These are phyloP conservation scores for Nilaparvata lugens DNA, from an alignment of 1,140 invertebrate genomes.

Conservation along the genomic window DNA sequence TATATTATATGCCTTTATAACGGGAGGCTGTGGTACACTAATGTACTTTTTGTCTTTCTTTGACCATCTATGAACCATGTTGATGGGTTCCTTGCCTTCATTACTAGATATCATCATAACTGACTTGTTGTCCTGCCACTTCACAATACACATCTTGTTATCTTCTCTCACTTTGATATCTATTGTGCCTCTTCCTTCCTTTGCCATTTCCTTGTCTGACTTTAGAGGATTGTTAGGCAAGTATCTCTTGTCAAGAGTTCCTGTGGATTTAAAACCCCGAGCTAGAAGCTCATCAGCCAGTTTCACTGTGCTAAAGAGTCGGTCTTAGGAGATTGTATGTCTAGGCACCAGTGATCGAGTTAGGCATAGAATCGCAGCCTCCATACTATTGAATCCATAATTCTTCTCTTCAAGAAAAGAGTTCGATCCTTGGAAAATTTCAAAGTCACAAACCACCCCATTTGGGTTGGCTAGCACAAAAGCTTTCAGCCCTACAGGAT, in stretches of 20 bases:
- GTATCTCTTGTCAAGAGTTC: constrained; percentile 10
- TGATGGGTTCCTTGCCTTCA: constrained; percentile 10
- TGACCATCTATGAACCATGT: constrained; percentile 25
- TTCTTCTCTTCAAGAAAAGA: neutral
- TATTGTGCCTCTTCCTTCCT: neutral
- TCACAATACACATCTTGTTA: neutral
- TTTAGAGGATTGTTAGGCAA: neutral
- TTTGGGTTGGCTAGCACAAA: constrained; percentile 19
- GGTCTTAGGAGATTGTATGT: constrained; percentile 26
- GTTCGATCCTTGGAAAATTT: neutral
- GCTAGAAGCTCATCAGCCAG: constrained; percentile 1
- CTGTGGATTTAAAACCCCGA: neutral
- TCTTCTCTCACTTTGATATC: neutral
- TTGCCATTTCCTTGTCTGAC: neutral
- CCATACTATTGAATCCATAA: constrained; percentile 16
- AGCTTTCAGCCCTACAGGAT: constrained; percentile 20
- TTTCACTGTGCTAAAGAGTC: constrained; percentile 21
- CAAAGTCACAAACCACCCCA: constrained; percentile 20
- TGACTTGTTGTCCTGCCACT: constrained; percentile 17
- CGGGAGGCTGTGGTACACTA: constrained; percentile 23
- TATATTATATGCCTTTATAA: constrained; percentile 29
- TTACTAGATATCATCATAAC: constrained; percentile 13
- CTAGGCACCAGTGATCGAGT: no score
- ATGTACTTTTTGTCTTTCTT: constrained; percentile 29
- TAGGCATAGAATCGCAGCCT: constrained; percentile 14